Conservation (phyloP, 2,888 invertebrate genomes). For the Gryllus longicercus region DNA sequence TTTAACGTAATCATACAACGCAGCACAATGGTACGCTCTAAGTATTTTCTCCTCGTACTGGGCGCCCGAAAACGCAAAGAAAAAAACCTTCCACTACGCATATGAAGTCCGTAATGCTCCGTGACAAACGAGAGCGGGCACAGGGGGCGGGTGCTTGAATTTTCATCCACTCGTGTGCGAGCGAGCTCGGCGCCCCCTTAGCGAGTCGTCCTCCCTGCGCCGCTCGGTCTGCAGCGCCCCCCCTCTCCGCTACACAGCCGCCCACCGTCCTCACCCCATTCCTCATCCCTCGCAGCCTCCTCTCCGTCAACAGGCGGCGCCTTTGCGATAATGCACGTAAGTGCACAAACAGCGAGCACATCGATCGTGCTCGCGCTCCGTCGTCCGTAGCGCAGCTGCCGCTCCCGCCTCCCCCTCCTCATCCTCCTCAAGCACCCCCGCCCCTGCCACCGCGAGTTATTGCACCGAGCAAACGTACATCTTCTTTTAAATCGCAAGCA, state of each 20-base stretch:
- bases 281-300: background rate
- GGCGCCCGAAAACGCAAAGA: background rate
- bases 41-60: too few relatives aligned
- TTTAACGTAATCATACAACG: too few relatives aligned
- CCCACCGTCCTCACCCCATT: background rate
- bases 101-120: background rate
- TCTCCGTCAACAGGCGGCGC: conserved; percentile 6
- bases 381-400: background rate
- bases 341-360: background rate
- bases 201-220: background rate
- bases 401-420: background rate
- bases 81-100: background rate
- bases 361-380: background rate
- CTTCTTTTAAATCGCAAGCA: background rate
- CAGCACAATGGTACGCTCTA: too few relatives aligned
- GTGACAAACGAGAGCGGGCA: background rate
- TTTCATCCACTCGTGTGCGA: background rate
- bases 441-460: background rate
- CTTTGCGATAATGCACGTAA: conserved; percentile 17
- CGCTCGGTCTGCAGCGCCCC: background rate
- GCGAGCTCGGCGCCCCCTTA: background rate
- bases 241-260: background rate
- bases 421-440: background rate
- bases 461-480: background rate
- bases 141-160: background rate